Evolutionary conservation across 2,797 vertebrate species (phyloP), one percentile per base, ranked within the genome.

Genomic region (Clarias laeviceps): DNA sequence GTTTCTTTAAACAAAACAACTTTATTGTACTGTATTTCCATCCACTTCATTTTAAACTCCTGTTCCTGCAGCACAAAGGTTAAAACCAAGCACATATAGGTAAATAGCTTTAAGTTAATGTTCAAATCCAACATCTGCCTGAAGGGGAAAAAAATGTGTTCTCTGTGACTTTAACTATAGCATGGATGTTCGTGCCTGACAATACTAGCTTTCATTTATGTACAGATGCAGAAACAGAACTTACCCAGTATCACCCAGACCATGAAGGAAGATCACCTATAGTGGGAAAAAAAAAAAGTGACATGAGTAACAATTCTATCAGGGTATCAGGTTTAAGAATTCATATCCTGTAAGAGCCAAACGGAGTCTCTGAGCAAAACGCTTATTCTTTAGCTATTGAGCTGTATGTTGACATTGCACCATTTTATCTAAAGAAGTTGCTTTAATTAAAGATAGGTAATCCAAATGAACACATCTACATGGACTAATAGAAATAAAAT

Each of bases 261-360:
- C 98, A 92, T 99, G 98, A 89, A 99, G 96, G 92, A 99, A 99
- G 91, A 99, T 99, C 88, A 99, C 97, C 98, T 99, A 93, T 17
- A 84, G 57, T 91, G 56, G 91, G 54, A 90, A 3, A 80, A 62
- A 83, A 84, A 84, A 12, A 37, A 24, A 24, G 24, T 11, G 7
- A 24, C 68, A 50, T 86, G 6, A 62, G 15, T 17, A 70, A 79
- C 3, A 77, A 1, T 20, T 32, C 9, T 32, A 27, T 22, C 62
- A 27, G 62, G 24, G 3, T 79, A 24, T 37, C 76, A n/a, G 12
- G 57, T 24, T 2, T 27, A 50, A 18, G 17, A 17, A 32, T 34
- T 78, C 32, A 79, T 18, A 62, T 18, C 12, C 4, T 79, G n/a
- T 27, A 50, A 27, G 45, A 27, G 14, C 15, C 27, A 57, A 57